Base-by-base conservation (phyloP, 2,113 vertebrate genomes). In the Camelus bactrianus region DNA sequence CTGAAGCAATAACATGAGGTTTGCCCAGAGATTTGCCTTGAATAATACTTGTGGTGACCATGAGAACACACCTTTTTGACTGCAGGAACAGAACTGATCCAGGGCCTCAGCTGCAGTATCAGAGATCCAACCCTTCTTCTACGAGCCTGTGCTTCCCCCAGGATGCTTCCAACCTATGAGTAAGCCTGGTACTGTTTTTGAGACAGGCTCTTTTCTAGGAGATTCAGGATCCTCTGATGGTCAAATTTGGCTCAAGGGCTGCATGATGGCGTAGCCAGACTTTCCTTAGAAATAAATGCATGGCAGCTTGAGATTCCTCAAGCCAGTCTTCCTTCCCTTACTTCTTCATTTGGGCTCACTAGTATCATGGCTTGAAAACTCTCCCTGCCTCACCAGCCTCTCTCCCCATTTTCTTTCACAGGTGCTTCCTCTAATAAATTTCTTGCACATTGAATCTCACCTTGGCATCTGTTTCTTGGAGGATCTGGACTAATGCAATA, bases 391-490 rank as follows among this genome's bases (percentile, higher is more conserved):
- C 80, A 85, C 30, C 54, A 77, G 26, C 6, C 48, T 91, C 69
- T 22, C 20, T 73, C 38, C n/a, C 35, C 7, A 70, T 56, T 81
- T 73, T 93, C 54, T 88, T 88, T 82, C 62, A 79, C 5, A 52
- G 13, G n/a, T 54, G 15, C 90, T 52, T 85, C 28, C 12, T 80
- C 67, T 96, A 82, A 69, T 93, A 81, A 70, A 95, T 80, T 80
- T 87, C 32, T 87, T 76, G 50, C 56, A 81, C 35, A 38, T 67
- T 8, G 56, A 94, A 75, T 96, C 48, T 17, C 38, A 46, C 91
- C 48, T 94, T 91, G 60, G 81, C 77, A 76, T 42, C 56, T 73
- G 16, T 70, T 96, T 95, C 75, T 92, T 88, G 30, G 54, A 72
- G 48, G 48, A 76, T 84, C 64, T 90, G 54, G 72, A 94, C 83